phyloP scores from a whole-genome alignment of 2,113 vertebrate genomes.

The Ictidomys tridecemlineatus region DNA sequence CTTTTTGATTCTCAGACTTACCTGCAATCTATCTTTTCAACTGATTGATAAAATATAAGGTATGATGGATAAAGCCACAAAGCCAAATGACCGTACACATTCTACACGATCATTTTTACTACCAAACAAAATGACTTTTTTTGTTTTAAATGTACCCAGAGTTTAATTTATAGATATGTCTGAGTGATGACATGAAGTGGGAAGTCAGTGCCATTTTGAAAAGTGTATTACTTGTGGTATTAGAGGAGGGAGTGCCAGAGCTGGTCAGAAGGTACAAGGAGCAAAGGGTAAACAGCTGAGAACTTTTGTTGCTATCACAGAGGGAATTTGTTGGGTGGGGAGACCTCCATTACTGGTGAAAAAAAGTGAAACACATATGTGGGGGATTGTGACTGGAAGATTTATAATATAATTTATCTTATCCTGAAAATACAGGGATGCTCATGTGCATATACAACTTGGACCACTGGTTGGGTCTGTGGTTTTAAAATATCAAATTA shows the following conservation, averaged over 20 bases:
- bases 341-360: background rate
- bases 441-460: no score
- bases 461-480: background rate
- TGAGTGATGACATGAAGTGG: background rate
- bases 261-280: background rate
- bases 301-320: accelerated
- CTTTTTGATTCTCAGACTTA: background rate
- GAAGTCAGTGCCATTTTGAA: background rate
- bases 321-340: background rate
- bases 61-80: background rate
- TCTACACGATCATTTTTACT: background rate
- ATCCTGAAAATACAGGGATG: background rate
- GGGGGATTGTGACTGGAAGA: background rate
- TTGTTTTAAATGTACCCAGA: background rate
- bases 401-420: background rate
- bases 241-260: accelerated
- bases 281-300: accelerated
- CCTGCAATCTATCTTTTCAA: background rate
- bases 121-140: background rate
- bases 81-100: background rate
- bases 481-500: background rate
- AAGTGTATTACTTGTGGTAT: background rate
- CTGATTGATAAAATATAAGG: background rate
- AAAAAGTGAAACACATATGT: background rate
- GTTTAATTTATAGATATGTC: background rate